Conservation (phyloP, 2,797 vertebrate genomes). For the Bothrops alternatus region DNA sequence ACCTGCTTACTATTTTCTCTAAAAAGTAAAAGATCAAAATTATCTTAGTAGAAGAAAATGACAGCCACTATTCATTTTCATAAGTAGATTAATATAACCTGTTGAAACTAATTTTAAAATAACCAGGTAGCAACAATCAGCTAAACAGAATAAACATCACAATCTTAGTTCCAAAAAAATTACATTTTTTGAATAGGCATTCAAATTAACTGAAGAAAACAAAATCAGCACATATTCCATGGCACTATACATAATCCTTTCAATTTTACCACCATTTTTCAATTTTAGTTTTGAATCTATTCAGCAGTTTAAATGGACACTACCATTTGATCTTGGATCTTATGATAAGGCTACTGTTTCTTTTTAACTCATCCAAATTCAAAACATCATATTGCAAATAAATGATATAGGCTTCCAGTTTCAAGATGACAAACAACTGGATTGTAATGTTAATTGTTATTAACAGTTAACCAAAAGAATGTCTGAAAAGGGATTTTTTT, state of each 20-base stretch:
- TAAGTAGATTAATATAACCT: background rate
- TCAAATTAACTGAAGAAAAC: background rate
- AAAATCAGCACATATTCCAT: background rate
- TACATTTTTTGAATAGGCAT: slow-evolving; percentile 1
- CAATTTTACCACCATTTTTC: background rate
- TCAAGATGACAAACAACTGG: background rate
- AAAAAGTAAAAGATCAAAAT: background rate
- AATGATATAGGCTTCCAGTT: background rate
- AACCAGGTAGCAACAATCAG: background rate
- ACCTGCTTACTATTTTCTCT: background rate
- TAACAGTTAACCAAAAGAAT: background rate
- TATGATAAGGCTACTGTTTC: background rate
- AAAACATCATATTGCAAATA: background rate
- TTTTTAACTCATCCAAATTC: background rate
- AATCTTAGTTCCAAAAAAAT: background rate
- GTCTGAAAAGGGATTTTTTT: background rate
- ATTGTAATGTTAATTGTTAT: slow-evolving; percentile 11
- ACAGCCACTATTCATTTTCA: background rate
- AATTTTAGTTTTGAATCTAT: background rate
- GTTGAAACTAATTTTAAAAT: background rate
- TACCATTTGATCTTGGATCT: background rate
- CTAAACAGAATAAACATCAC: slow-evolving; percentile 16
- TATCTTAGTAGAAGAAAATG: background rate
- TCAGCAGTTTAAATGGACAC: background rate
- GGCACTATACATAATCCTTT: slow-evolving; percentile 1